Evolutionary conservation across 2,888 invertebrate genomes (phyloP).

Genomic region (Teleogryllus oceanicus): DNA sequence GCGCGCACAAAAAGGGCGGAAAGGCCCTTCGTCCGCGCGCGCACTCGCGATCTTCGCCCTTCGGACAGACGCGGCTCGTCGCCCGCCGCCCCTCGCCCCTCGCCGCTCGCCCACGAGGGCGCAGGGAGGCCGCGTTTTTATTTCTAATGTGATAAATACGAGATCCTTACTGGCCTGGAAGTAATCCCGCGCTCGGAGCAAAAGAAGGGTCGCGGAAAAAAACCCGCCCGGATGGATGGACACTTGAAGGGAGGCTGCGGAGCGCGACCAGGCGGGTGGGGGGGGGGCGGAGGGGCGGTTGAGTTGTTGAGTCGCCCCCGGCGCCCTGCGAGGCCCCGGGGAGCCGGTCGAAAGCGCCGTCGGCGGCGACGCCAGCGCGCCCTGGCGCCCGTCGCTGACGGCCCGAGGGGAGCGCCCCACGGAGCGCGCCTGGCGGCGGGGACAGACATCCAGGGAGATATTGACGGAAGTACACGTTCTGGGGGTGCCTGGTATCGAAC

Average conservation of each 20-base stretch:
- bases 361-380: background rate
- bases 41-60: no score
- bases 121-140: background rate
- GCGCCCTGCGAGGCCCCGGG: no score
- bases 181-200: background rate
- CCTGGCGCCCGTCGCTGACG: no score
- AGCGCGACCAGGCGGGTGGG: background rate
- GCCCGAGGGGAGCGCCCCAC: no score
- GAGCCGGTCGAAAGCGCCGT: background rate
- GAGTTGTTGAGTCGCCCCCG: no score
- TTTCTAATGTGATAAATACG: conserved; percentile 11
- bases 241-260: background rate
- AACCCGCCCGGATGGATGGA: background rate
- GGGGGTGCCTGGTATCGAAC: no score
- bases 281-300: background rate
- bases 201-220: background rate
- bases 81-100: background rate
- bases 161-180: background rate
- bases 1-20: no score
- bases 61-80: background rate
- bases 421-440: no score
- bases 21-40: no score
- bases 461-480: no score
- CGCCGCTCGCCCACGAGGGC: background rate
- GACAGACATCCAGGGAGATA: no score